Base-by-base conservation (phyloP, 1,140 invertebrate species). In the Drosophila repleta region DNA sequence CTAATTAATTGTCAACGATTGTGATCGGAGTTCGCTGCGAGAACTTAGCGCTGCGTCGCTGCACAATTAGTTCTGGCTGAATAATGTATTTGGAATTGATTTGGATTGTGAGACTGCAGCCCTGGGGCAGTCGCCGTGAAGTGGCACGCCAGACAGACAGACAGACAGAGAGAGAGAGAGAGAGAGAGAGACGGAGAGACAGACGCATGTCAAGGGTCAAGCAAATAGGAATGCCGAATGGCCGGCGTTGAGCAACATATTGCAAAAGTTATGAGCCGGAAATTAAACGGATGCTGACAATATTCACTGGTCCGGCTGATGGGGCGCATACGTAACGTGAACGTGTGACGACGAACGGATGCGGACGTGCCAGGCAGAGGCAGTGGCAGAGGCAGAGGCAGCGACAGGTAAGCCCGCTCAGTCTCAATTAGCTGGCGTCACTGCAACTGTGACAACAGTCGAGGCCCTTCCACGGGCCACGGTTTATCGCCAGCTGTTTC, bases 201-300 rank as follows among this genome's bases (percentile, higher is more conserved):
- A 20, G 15, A 26, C 26, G 13, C 41, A 6, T 39, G 53, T 35
- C 57, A 46, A 60, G 57, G 41, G 57, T 20, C 43, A 35, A 60
- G 26, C 57, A 60, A 60, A 60, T 60, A 60, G 15, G 24, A 60
- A 24, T 15, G 20, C n/a, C 21, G 21, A 29, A 29, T 45, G 39
- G 20, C 18, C 32, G 24, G 13, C 43, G 45, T n/a, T 24, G 17
- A 21, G 35, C 18, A 51, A 61, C 74, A 81, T 77, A 82, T 74
- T 81, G 74, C 66, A 78, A 80, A 75, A 75, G 70, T 74, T 82
- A 74, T 74, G 79, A 70, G 65, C 57, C 74, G 73, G 73, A 80
- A 80, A 81, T 76, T 49, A 82, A 77, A 57, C 78, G 74, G 74
- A 77, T 66, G 65, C 56, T 56, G 64, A 61, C 65, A 82, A 62